These are phyloP conservation scores for Bombus waltoni DNA, from an alignment of 1,140 invertebrate species.

Conservation along the genomic window DNA sequence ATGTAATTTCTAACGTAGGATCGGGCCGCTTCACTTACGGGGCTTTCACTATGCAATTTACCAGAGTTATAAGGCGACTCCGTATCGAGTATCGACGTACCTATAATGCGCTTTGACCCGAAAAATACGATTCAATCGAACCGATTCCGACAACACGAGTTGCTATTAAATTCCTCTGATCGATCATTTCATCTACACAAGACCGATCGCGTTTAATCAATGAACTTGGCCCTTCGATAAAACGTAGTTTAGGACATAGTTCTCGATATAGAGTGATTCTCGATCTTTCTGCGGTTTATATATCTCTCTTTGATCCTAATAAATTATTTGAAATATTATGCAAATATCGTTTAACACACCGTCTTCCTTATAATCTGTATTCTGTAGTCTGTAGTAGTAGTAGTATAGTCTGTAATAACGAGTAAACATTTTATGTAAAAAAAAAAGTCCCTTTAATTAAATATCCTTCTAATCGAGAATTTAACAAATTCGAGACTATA, in stretches of 20 bases:
- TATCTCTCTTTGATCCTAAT: neutral
- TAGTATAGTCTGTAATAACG: too few species aligned
- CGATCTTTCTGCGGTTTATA: neutral
- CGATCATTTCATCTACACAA: neutral
- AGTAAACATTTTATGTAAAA: too few species aligned
- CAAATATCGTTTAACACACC: too few species aligned
- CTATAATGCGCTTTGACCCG: neutral
- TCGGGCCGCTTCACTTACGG: neutral
- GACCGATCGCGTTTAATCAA: neutral
- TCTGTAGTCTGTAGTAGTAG: too few species aligned
- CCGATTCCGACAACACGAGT: neutral
- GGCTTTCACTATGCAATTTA: slow-evolving; percentile 12
- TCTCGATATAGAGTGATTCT: neutral
- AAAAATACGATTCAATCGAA: slow-evolving; percentile 5
- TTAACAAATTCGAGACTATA: too few species aligned
- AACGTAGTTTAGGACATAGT: neutral
- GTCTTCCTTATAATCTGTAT: too few species aligned
- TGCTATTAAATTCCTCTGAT: neutral
- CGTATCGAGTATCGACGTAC: neutral
- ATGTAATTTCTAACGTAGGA: slow-evolving; percentile 25
- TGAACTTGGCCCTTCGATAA: neutral
- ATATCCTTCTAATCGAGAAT: too few species aligned
- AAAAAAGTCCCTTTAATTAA: too few species aligned
- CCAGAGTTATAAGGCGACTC: slow-evolving; percentile 6
- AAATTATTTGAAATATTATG: neutral